A percentile compares a stretch with the other conserved stretches of the same genome.
Evolutionary conservation across 1,140 invertebrate genomes (phyloP).

Genomic region (Lepidotrigona ventralis): DNA sequence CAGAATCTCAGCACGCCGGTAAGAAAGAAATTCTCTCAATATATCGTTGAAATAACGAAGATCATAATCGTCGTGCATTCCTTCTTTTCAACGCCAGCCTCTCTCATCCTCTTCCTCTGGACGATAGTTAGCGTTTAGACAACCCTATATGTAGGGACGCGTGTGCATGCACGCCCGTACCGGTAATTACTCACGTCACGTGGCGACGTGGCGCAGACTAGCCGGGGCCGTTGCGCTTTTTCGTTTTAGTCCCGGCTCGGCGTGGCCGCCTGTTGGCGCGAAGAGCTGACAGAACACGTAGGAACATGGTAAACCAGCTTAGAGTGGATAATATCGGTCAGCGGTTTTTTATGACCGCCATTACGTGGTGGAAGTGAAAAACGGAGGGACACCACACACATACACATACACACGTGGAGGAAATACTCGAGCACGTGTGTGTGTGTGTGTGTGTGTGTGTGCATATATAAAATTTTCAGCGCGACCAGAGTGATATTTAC

Average conservation of each 20-base stretch:
- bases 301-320: slow-evolving; percentile 43
- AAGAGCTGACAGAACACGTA: slow-evolving; percentile 48
- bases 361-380: slow-evolving; percentile 24
- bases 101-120: neutral
- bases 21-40: neutral
- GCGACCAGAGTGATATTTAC: slow-evolving; percentile 15
- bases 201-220: slow-evolving; percentile 27
- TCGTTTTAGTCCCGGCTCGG: slow-evolving; percentile 16
- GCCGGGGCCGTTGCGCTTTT: neutral
- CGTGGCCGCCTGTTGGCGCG: slow-evolving; percentile 34
- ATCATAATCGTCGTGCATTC: neutral
- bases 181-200: slow-evolving; percentile 56
- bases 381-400: neutral
- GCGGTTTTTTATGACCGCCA: slow-evolving; percentile 53
- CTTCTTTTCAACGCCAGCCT: neutral
- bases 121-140: neutral
- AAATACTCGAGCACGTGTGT: neutral
- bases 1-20: too few species aligned
- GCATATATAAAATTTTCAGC: slow-evolving; percentile 26
- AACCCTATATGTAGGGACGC: neutral
- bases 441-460: neutral
- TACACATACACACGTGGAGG: neutral
- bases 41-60: neutral
- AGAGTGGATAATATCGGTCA: slow-evolving; percentile 56
- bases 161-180: slow-evolving; percentile 28